Evolutionary conservation across 1,140 invertebrate genomes (phyloP).

Genomic region (Vanessa atalanta): DNA sequence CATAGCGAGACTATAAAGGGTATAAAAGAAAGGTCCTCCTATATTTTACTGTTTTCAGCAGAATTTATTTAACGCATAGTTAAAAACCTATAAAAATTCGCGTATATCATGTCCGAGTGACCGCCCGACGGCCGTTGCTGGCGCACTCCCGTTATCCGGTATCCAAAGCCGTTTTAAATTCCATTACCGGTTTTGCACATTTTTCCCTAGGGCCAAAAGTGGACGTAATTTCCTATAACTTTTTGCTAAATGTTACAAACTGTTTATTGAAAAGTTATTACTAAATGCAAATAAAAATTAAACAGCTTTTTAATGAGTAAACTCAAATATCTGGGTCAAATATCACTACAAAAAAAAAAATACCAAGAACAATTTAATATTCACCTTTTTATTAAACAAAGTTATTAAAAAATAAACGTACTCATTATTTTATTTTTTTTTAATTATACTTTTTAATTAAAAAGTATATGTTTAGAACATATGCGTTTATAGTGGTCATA

Average conservation of each 20-base stretch:
- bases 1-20: background rate
- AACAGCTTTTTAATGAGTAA: conserved; percentile 16
- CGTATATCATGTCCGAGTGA: conserved; percentile 69
- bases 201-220: conserved; percentile 22
- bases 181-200: conserved; percentile 47
- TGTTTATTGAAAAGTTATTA: conserved; percentile 5
- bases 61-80: conserved; percentile 59
- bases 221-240: conserved; percentile 11
- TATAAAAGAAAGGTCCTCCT: conserved; percentile 13
- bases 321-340: conserved; percentile 18
- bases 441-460: background rate
- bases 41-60: conserved; percentile 45
- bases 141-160: conserved; percentile 34
- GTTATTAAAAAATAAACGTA: background rate
- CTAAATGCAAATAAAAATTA: conserved; percentile 10
- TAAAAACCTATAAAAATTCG: conserved; percentile 63
- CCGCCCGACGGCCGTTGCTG: conserved; percentile 48
- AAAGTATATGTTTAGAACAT: background rate
- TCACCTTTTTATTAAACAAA: background rate
- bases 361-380: background rate
- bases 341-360: conserved; percentile 19
- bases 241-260: conserved; percentile 3
- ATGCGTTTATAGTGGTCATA: background rate
- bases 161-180: conserved; percentile 49
- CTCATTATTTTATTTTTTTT: background rate